Conservation (phyloP, 2,888 invertebrate genomes). For the Ceriagrion tenellum region DNA sequence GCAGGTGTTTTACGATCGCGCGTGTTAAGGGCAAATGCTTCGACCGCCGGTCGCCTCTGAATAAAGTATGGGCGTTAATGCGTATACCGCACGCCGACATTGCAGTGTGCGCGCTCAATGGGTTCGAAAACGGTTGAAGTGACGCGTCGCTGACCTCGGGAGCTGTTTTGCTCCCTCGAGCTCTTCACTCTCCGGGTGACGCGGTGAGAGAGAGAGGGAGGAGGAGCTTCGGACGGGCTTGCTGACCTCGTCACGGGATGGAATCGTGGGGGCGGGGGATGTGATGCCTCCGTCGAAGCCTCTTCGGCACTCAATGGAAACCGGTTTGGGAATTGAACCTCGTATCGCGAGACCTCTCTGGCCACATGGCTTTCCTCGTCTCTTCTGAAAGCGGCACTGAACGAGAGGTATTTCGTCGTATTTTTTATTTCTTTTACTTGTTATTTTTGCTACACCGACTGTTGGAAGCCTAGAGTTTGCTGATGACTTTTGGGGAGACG, state of each 20-base stretch:
- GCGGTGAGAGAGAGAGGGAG: not conserved
- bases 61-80: conserved; percentile 4
- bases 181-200: no score
- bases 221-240: not conserved
- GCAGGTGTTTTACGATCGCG: not conserved
- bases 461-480: no score
- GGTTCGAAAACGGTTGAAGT: not conserved
- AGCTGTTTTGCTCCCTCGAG: not conserved
- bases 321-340: not conserved
- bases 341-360: not conserved
- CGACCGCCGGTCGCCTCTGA: not conserved
- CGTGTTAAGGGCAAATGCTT: not conserved
- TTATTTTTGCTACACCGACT: not conserved
- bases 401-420: not conserved
- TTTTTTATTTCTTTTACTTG: not conserved
- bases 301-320: not conserved
- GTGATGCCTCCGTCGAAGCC: not conserved
- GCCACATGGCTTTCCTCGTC: not conserved
- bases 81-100: not conserved
- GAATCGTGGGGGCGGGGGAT: not conserved
- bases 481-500: no score
- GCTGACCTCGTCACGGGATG: conserved; percentile 22
- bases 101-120: not conserved
- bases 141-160: not conserved
- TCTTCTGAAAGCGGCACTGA: not conserved